Evolutionary conservation across 1,140 invertebrate species (phyloP), one percentile per base, ranked within the genome.

Genomic region (Mamestra configurata): DNA sequence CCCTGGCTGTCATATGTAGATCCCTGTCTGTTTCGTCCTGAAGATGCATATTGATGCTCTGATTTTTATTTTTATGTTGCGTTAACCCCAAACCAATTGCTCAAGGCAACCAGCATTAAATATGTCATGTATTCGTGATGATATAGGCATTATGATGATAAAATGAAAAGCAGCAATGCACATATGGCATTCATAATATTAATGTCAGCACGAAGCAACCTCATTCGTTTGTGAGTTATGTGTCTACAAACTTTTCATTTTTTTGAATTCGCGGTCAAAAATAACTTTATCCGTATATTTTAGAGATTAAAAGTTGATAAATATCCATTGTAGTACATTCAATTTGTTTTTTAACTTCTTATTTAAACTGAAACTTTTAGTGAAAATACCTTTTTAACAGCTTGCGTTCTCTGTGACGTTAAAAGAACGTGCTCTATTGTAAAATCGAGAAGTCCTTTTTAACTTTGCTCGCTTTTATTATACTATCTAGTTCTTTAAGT

Each of bases 231-330:
- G n/a, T 13, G 59, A 66, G 13, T 77, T 64, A 77, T 77, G 61
- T 66, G 75, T 66, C 59, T 77, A 77, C 57, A 66, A 77, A 77
- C 75, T 77, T 77, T 53, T 27, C 35, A 75, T 75, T 75, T 61
- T 53, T 22, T 61, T 59, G 27, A 59, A 55, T 40, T 59, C 40
- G n/a, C 43, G 18, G 40, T 64, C 31, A 40, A 40, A 64, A 64
- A 37, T 64, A 64, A 64, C 59, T 64, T 64, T 40, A 15, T 13
- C 11, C 43, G 13, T 46, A 46, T 46, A 40, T 64, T 64, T 64
- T 24, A 24, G 6, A 37, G 31, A 20, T 64, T 64, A 64, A 35
- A 15, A 11, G 59, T 35, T 64, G 40, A 20, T 64, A 18, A 64
- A 40, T 64, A 64, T 20, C 8, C 18, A 37, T 61, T 61, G 6